phyloP scores from a whole-genome alignment of 2,888 invertebrate genomes.

The Nemurella pictetii region DNA sequence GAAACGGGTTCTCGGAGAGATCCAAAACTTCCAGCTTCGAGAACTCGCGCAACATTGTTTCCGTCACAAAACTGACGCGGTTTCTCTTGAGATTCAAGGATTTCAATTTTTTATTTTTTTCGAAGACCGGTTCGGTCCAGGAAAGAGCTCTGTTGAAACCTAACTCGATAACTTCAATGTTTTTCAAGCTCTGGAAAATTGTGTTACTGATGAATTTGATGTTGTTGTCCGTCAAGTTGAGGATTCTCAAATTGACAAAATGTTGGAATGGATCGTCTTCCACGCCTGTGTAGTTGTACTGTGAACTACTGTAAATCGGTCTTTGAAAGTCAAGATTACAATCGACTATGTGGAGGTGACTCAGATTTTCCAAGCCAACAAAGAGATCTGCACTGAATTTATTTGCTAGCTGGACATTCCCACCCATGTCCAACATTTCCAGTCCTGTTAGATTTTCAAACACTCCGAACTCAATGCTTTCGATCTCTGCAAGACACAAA shows the following conservation, averaged over 20 bases:
- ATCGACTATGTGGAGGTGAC: slow-evolving; percentile 55
- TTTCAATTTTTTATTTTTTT: slow-evolving; percentile 52
- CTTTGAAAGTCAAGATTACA: slow-evolving; percentile 23
- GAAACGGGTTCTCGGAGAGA: slow-evolving; percentile 60
- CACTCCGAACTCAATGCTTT: slow-evolving; percentile 48
- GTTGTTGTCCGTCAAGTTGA: slow-evolving; percentile 59
- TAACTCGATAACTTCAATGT: slow-evolving; percentile 57
- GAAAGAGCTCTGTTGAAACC: slow-evolving; percentile 58
- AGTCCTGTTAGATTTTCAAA: slow-evolving; percentile 54
- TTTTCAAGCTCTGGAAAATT: slow-evolving; percentile 50
- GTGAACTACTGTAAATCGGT: neutral
- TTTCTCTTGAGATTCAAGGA: slow-evolving; percentile 58
- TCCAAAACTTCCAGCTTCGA: slow-evolving; percentile 54
- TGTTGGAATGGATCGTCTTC: slow-evolving; percentile 37
- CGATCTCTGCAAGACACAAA: neutral
- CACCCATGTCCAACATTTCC: slow-evolving; percentile 59
- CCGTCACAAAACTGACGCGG: slow-evolving; percentile 59
- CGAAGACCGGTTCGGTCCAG: slow-evolving; percentile 58
- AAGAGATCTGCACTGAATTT: slow-evolving; percentile 50
- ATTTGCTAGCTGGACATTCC: slow-evolving; percentile 54
- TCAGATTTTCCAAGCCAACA: slow-evolving; percentile 52
- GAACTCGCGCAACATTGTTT: slow-evolving; percentile 62
- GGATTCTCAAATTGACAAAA: slow-evolving; percentile 50
- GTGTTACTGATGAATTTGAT: slow-evolving; percentile 50
- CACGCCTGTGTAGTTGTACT: neutral